Evolutionary conservation across 2,797 vertebrate genomes (phyloP).

Genomic region (Rhinogobio ventralis): DNA sequence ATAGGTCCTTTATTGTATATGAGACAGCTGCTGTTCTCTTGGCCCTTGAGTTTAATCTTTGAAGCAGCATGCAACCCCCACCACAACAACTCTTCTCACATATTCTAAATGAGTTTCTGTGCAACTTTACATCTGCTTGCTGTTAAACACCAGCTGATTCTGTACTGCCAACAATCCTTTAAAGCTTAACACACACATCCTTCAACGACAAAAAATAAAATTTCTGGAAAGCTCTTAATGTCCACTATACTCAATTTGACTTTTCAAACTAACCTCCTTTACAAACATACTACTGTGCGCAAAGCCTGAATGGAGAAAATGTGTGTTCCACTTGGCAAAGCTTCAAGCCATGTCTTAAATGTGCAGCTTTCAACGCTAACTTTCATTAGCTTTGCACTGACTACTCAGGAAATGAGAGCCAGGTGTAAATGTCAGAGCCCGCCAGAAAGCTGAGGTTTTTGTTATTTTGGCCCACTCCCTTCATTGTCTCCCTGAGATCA

Average conservation of each 20-base stretch:
- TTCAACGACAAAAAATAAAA: conserved; percentile 45
- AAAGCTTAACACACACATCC: conserved; percentile 61
- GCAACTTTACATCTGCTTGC: conserved; percentile 67
- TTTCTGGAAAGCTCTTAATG: conserved; percentile 43
- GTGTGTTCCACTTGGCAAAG: conserved; percentile 9
- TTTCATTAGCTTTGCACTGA: conserved; percentile 61
- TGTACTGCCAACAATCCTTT: conserved; percentile 57
- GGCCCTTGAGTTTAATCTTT: conserved; percentile 17
- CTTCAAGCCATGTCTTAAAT: conserved; percentile 29
- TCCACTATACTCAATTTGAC: conserved; percentile 42
- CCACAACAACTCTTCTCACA: conserved; percentile 59
- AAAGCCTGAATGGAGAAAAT: conserved; percentile 22
- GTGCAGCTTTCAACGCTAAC: conserved; percentile 29
- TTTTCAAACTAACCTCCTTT: conserved; percentile 32
- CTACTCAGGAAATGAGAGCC: conserved; percentile 69
- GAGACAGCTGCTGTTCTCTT: conserved; percentile 24
- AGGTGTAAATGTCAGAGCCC: conserved; percentile 65
- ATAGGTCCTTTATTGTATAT: conserved; percentile 9
- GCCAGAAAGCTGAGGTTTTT: conserved; percentile 63
- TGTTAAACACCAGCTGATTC: conserved; percentile 67
- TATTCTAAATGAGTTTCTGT: conserved; percentile 74
- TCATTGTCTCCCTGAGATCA: conserved; percentile 64
- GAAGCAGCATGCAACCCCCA: conserved; percentile 53
- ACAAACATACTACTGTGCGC: conserved; percentile 8
- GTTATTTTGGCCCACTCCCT: conserved; percentile 53